These are phyloP conservation scores for Chauna torquata DNA, from an alignment of 2,113 vertebrate species.

Conservation along the genomic window DNA sequence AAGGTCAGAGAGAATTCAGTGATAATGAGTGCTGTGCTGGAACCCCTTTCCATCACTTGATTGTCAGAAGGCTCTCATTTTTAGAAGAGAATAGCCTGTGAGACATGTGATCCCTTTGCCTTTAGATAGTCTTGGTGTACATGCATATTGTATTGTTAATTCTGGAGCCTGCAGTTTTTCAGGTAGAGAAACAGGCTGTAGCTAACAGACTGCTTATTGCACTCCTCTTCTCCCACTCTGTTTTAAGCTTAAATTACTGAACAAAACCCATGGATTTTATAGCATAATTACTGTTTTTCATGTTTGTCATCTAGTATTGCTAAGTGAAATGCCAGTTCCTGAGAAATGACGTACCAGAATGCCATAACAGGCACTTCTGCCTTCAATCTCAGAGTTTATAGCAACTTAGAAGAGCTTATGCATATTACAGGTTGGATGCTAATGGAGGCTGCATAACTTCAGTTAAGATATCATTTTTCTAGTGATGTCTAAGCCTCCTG, in stretches of 20 bases:
- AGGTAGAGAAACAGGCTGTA: not conserved
- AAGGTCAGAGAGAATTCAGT: not conserved
- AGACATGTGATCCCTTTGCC: not conserved
- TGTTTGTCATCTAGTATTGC: not conserved
- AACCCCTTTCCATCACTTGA: not conserved
- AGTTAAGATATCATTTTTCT: not conserved
- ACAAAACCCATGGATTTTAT: not conserved
- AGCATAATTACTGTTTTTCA: not conserved
- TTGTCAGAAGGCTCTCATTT: not conserved
- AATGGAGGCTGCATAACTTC: not conserved
- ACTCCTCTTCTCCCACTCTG: not conserved
- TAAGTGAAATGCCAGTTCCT: not conserved
- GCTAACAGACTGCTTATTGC: not conserved
- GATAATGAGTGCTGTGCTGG: not conserved
- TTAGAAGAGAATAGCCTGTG: not conserved
- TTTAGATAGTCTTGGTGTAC: not conserved
- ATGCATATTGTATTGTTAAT: not conserved
- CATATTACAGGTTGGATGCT: not conserved
- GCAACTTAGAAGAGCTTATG: not conserved
- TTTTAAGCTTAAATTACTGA: not conserved
- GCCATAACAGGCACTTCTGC: not conserved
- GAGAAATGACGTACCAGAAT: not conserved
- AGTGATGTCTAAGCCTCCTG: not conserved
- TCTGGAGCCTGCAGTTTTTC: not conserved
- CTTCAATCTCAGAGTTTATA: not conserved